Percentiles rank a stretch among this genome's conserved stretches.
Evolutionary conservation across 2,797 vertebrate species (phyloP).

Genomic region (Discoglossus pictus): DNA sequence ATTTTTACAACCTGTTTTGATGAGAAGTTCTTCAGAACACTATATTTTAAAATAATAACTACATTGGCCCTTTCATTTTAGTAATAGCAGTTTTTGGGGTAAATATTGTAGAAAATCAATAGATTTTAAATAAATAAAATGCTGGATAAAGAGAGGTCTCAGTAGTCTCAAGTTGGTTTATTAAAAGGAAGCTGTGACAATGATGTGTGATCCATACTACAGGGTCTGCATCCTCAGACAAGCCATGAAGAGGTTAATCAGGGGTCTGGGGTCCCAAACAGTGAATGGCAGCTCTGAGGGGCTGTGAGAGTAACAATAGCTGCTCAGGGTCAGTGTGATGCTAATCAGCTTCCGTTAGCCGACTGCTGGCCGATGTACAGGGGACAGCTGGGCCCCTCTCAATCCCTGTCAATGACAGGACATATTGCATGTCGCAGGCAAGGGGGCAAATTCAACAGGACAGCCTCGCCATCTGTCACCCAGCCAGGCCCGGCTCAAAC

Average conservation of each 20-base stretch:
- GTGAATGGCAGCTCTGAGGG: slow-evolving; percentile 19
- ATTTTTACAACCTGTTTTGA: too few species aligned
- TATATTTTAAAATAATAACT: too few species aligned
- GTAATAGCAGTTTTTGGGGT: too few species aligned
- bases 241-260: slow-evolving; percentile 25
- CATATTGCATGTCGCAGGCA: slow-evolving; percentile 86
- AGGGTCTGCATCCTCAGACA: not conserved
- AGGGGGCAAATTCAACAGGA: slow-evolving; percentile 88
- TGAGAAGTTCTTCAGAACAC: too few species aligned
- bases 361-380: slow-evolving; percentile 70
- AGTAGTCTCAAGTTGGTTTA: too few species aligned
- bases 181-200: too few species aligned
- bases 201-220: not conserved
- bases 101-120: too few species aligned
- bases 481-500: slow-evolving; percentile 69
- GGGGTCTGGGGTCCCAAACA: not conserved
- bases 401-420: slow-evolving; percentile 79
- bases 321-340: slow-evolving; percentile 60
- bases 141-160: too few species aligned
- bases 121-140: too few species aligned
- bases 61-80: too few species aligned
- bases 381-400: slow-evolving; percentile 85
- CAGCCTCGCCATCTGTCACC: slow-evolving; percentile 88
- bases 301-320: slow-evolving; percentile 27
- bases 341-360: slow-evolving; percentile 67